Conservation (phyloP, 2,797 vertebrate species). For the Betta splendens region DNA sequence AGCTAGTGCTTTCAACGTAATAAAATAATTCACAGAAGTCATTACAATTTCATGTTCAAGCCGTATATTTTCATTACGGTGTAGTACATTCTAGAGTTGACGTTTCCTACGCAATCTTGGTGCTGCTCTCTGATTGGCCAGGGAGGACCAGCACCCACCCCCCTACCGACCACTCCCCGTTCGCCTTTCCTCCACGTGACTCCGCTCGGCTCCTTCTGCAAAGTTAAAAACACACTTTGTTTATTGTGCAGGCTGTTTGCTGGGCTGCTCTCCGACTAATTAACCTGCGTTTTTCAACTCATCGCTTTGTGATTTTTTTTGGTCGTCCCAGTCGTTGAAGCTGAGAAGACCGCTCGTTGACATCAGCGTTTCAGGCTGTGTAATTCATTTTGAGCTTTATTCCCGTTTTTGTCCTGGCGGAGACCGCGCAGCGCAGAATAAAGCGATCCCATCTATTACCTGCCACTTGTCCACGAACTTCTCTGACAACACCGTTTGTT, state of each 20-base stretch:
- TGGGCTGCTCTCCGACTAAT: slow-evolving; percentile 63
- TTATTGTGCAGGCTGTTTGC: slow-evolving; percentile 68
- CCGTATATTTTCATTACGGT: background rate
- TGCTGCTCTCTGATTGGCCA: slow-evolving; percentile 67
- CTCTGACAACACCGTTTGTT: background rate
- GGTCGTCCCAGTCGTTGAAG: slow-evolving; percentile 21
- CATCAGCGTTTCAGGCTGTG: slow-evolving; percentile 21
- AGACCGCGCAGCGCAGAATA: slow-evolving; percentile 32
- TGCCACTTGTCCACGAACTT: background rate
- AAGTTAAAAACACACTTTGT: slow-evolving; percentile 88
- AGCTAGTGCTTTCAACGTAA: too few species aligned
- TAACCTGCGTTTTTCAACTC: background rate
- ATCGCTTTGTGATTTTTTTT: too few species aligned
- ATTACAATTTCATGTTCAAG: too few species aligned
- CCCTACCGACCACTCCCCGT: slow-evolving; percentile 63
- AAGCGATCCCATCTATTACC: background rate
- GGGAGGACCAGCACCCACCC: slow-evolving; percentile 66
- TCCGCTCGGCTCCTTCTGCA: slow-evolving; percentile 47
- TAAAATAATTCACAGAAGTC: too few species aligned
- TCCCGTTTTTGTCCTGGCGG: slow-evolving; percentile 23
- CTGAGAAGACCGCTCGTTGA: slow-evolving; percentile 12
- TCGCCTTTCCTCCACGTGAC: slow-evolving; percentile 73
- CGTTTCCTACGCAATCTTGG: background rate
- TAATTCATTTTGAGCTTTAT: slow-evolving; percentile 10
- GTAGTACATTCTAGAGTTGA: background rate